phyloP scores from a whole-genome alignment of 2,797 vertebrate genomes.

The Geotrypetes seraphini region DNA sequence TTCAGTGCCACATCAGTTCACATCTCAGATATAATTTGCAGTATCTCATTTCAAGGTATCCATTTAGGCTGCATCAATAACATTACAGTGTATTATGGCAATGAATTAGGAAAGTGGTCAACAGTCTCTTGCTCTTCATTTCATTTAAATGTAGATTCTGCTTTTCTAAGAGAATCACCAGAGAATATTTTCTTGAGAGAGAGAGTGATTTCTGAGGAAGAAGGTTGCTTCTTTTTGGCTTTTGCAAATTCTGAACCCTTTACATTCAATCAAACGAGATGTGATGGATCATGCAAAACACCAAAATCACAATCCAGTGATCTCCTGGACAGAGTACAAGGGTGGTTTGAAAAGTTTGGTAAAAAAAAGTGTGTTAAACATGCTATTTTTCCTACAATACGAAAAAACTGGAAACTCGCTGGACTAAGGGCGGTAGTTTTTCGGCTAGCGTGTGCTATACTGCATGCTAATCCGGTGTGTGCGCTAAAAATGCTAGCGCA shows the following conservation, averaged over 20 bases:
- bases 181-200: slow-evolving; percentile 46
- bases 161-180: slow-evolving; percentile 44
- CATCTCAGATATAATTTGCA: slow-evolving; percentile 24
- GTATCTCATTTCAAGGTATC: slow-evolving; percentile 29
- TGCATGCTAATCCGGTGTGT: too few relatives aligned
- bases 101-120: slow-evolving; percentile 38
- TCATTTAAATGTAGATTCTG: slow-evolving; percentile 55
- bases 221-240: slow-evolving; percentile 36
- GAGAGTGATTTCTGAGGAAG: slow-evolving; percentile 48
- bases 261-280: slow-evolving; percentile 45
- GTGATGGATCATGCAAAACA: slow-evolving; percentile 39
- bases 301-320: too few relatives aligned
- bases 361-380: too few relatives aligned
- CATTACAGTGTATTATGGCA: slow-evolving; percentile 34
- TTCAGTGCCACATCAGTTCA: slow-evolving; percentile 20
- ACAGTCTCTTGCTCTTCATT: slow-evolving; percentile 35
- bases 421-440: too few relatives aligned
- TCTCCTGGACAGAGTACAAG: too few relatives aligned
- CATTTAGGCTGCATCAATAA: slow-evolving; percentile 39
- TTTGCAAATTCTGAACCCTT: slow-evolving; percentile 41
- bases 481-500: too few relatives aligned
- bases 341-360: too few relatives aligned
- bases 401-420: too few relatives aligned
- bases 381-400: too few relatives aligned
- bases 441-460: too few relatives aligned